A percentile compares a stretch with the other conserved stretches of the same genome.
Conservation (phyloP, 2,888 invertebrate species). For the Autographa pulchrina region DNA sequence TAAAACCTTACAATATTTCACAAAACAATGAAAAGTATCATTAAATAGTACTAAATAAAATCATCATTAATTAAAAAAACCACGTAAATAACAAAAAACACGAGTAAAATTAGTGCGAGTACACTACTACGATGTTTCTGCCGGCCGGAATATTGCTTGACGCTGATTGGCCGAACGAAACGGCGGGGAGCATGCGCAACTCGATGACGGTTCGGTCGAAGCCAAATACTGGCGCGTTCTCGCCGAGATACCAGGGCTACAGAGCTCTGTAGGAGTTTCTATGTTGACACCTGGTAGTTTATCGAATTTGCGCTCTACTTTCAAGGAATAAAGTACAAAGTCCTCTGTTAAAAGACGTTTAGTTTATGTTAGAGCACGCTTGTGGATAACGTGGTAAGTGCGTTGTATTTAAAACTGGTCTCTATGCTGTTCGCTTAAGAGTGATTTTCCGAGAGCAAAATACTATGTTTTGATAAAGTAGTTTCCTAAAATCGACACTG, state of each 20-base stretch:
- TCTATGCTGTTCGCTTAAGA: constrained; percentile 54
- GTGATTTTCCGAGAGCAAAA: constrained; percentile 47
- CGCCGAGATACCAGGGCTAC: constrained; percentile 87
- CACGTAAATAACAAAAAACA: constrained; percentile 6
- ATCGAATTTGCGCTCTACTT: constrained; percentile 60
- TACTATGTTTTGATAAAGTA: constrained; percentile 70
- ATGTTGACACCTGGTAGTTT: constrained; percentile 43
- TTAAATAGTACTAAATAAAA: background rate
- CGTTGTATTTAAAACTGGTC: constrained; percentile 63
- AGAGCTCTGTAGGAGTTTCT: constrained; percentile 86
- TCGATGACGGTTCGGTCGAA: constrained; percentile 81
- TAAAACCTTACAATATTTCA: background rate
- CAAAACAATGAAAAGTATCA: background rate
- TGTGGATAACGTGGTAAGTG: constrained; percentile 77
- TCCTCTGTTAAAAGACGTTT: constrained; percentile 49
- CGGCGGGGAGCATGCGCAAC: constrained; percentile 87
- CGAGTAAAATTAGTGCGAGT: constrained; percentile 35
- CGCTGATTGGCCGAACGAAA: constrained; percentile 82
- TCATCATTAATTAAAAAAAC: background rate
- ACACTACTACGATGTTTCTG: constrained; percentile 60
- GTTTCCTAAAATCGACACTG: constrained; percentile 84
- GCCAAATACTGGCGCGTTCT: constrained; percentile 89
- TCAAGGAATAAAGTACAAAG: constrained; percentile 49
- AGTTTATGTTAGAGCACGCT: constrained; percentile 77
- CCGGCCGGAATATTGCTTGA: constrained; percentile 70